phyloP scores from a whole-genome alignment of 2,113 vertebrate genomes.

The Sigmodon hispidus region DNA sequence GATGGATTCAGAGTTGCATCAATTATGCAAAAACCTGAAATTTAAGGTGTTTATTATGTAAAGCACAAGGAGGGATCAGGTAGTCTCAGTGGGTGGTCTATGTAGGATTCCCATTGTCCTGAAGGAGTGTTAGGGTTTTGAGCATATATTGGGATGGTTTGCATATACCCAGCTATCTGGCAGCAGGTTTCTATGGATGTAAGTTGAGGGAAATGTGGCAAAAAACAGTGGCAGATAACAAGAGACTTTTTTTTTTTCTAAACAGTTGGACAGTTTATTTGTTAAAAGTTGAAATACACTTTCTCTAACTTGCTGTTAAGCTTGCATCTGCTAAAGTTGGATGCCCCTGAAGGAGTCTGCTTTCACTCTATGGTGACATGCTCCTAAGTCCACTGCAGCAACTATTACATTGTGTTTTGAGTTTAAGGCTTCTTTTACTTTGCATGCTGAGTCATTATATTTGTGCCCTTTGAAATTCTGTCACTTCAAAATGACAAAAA shows the following conservation, averaged over 20 bases:
- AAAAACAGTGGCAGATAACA: no score
- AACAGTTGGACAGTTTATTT: conserved; percentile 28
- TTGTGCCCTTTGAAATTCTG: conserved; percentile 7
- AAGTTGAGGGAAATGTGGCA: no score
- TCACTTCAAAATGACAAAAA: background rate
- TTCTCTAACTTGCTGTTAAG: conserved; percentile 25
- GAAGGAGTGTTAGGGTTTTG: no score
- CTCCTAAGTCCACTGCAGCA: background rate
- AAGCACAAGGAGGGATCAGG: background rate
- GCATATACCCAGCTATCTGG: no score
- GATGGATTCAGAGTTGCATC: background rate
- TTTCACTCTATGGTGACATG: background rate
- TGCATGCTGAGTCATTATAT: background rate
- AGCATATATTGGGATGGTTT: no score
- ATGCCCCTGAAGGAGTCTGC: background rate
- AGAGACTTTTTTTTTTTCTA: no score
- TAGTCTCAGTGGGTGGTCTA: background rate
- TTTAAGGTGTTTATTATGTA: background rate
- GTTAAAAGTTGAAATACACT: background rate
- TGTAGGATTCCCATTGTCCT: background rate
- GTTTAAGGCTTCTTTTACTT: background rate
- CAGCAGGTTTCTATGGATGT: no score
- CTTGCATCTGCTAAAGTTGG: background rate
- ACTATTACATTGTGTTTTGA: background rate
- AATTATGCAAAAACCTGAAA: background rate